A percentile compares a stretch with the other conserved stretches of the same genome.
Evolutionary conservation across 2,888 invertebrate genomes (phyloP).

Genomic region (Trissoscelio sp.): DNA sequence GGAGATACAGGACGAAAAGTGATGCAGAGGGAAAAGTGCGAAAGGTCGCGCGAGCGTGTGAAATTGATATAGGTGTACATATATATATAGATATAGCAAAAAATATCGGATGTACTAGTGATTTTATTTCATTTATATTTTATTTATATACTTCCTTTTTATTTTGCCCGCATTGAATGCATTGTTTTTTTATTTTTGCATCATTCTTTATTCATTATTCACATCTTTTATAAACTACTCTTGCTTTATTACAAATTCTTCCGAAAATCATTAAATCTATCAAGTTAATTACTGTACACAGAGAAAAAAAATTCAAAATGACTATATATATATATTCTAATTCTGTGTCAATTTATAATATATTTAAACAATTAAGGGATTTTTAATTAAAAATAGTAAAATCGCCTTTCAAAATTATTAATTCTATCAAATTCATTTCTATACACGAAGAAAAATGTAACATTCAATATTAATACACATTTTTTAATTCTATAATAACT

Average conservation of each 20-base stretch:
- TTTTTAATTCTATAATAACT: too few relatives aligned
- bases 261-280: not conserved
- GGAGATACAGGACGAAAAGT: slow-evolving; percentile 15
- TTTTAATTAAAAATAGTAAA: too few relatives aligned
- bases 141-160: slow-evolving; percentile 35
- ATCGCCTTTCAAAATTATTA: too few relatives aligned
- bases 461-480: too few relatives aligned
- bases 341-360: too few relatives aligned
- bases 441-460: too few relatives aligned
- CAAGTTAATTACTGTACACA: too few relatives aligned
- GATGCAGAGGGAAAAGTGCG: slow-evolving; percentile 18
- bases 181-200: slow-evolving; percentile 32
- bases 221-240: not conserved
- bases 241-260: not conserved
- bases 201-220: not conserved
- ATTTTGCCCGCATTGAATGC: slow-evolving; percentile 25
- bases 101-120: slow-evolving; percentile 35
- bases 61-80: slow-evolving; percentile 51
- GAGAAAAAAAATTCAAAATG: too few relatives aligned
- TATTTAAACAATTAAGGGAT: too few relatives aligned
- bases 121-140: slow-evolving; percentile 53
- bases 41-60: slow-evolving; percentile 39
- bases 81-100: too few relatives aligned
- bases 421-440: too few relatives aligned
- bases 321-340: too few relatives aligned